Conservation (phyloP, 2,797 vertebrate species). For the Adrianichthys oophorus region DNA sequence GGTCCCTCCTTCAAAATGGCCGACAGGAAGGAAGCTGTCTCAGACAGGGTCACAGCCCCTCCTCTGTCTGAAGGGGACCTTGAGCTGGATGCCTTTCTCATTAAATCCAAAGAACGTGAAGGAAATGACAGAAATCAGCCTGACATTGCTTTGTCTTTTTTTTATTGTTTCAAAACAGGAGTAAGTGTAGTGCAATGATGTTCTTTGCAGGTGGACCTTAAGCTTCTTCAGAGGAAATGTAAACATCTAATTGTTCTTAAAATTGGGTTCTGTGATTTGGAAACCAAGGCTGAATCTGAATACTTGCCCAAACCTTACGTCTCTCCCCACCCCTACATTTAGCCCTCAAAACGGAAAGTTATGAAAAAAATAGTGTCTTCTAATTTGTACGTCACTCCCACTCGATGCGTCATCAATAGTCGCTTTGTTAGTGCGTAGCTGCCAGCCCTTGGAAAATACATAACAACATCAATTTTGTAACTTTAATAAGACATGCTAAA, state of each 20-base stretch:
- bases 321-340: no score
- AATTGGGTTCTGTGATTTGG: conserved; percentile 5
- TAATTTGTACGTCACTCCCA: no score
- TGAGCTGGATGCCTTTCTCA: conserved; percentile 75
- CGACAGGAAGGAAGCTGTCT: conserved; percentile 73
- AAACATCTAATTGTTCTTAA: conserved; percentile 8
- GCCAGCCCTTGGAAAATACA: no score
- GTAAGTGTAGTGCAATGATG: conserved; percentile 36
- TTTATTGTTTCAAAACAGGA: conserved; percentile 33
- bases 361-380: no score
- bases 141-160: conserved; percentile 76
- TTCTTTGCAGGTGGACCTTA: conserved; percentile 23
- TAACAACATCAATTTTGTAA: no score
- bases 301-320: no score
- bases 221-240: conserved; percentile 11
- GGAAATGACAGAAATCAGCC: conserved; percentile 53
- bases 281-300: conserved; percentile 5
- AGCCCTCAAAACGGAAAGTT: no score
- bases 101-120: conserved; percentile 65
- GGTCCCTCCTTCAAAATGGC: conserved; percentile 74
- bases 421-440: no score
- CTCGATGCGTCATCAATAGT: no score
- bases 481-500: no score
- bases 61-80: conserved; percentile 80
- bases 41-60: conserved; percentile 73